Conservation (phyloP, 2,797 vertebrate species). For the Anguilla obscura region DNA sequence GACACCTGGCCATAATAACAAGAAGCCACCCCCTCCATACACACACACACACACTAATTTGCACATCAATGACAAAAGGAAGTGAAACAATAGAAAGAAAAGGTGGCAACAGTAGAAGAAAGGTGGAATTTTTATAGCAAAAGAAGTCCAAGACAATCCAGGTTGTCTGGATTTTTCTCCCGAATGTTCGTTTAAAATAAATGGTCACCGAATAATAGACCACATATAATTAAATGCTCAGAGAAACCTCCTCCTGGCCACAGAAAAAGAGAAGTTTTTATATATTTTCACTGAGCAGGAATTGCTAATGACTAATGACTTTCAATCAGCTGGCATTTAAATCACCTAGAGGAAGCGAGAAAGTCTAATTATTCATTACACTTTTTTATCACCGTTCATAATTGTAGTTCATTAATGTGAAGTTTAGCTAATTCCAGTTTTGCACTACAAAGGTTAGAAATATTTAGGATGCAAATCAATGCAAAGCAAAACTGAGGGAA, state of each 20-base stretch:
- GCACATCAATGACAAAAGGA: background rate
- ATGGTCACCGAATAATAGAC: background rate
- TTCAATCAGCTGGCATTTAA: slow-evolving; percentile 53
- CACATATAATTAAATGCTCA: no score
- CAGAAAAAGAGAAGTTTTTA: background rate
- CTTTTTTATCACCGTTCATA: slow-evolving; percentile 31
- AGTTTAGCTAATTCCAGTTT: slow-evolving; percentile 56
- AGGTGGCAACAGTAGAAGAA: background rate
- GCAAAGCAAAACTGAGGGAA: slow-evolving; percentile 41
- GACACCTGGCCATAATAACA: background rate
- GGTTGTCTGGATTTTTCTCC: background rate
- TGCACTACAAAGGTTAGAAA: slow-evolving; percentile 70
- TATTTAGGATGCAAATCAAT: slow-evolving; percentile 62
- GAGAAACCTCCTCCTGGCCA: background rate
- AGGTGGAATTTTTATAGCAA: background rate
- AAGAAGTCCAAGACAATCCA: background rate
- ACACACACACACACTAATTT: background rate
- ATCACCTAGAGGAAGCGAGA: slow-evolving; percentile 56
- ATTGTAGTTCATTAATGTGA: slow-evolving; percentile 63
- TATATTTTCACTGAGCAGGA: background rate
- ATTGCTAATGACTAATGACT: slow-evolving; percentile 38
- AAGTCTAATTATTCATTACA: slow-evolving; percentile 37
- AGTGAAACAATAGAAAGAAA: background rate
- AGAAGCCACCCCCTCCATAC: no score
- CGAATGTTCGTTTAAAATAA: background rate